Evolutionary conservation across 2,113 vertebrate genomes (phyloP).

Genomic region (Lasiurus cinereus): DNA sequence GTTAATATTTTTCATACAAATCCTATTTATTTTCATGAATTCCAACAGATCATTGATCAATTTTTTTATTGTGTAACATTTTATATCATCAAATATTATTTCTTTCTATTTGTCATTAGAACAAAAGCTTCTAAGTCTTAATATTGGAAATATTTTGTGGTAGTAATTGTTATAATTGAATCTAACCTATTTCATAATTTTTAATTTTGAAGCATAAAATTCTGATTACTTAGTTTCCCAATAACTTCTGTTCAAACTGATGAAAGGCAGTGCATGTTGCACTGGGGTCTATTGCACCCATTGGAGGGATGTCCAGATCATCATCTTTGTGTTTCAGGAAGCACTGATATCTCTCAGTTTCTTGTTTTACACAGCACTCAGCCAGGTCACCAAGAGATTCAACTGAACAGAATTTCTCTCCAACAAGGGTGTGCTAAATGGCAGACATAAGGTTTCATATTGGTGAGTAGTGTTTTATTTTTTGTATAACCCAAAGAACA

Average conservation of each 20-base stretch:
- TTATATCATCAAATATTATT: neutral
- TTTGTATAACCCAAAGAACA: neutral
- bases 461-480: neutral
- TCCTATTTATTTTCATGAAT: neutral
- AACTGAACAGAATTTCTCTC: constrained; percentile 83
- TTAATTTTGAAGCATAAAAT: neutral
- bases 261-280: constrained; percentile 72
- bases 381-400: constrained; percentile 66
- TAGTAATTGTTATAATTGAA: neutral
- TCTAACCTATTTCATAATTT: neutral
- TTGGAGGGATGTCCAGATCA: neutral
- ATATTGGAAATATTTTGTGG: neutral
- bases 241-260: neutral
- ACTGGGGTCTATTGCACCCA: constrained; percentile 45
- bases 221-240: constrained; percentile 81
- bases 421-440: constrained; percentile 80
- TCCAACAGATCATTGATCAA: neutral
- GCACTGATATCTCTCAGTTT: constrained; percentile 81
- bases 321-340: constrained; percentile 82
- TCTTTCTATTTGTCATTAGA: neutral
- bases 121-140: neutral
- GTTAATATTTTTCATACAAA: neutral
- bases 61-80: neutral
- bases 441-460: neutral
- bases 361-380: constrained; percentile 85